phyloP scores from a whole-genome alignment of 2,797 vertebrate species.

The Muscicapa striata region DNA sequence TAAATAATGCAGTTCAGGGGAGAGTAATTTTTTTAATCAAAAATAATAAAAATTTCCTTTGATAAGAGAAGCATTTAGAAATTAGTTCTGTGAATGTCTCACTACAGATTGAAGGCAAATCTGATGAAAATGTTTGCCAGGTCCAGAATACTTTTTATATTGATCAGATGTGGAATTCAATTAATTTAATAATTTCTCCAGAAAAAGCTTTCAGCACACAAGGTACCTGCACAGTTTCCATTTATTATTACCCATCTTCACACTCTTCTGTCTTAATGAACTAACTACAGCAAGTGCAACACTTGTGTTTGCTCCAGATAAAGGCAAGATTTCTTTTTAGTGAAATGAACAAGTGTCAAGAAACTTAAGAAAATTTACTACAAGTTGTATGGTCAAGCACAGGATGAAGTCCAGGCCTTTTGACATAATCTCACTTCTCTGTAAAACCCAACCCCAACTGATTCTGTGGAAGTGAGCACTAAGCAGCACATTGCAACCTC shows the following conservation, averaged over 20 bases:
- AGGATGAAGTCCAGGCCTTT: not conserved
- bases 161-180: not conserved
- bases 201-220: not conserved
- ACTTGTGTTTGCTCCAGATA: not conserved
- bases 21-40: conserved; percentile 5
- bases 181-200: not conserved
- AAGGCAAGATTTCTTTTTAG: not conserved
- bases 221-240: not conserved
- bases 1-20: not conserved
- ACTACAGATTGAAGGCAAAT: not conserved
- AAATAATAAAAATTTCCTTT: conserved; percentile 26
- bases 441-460: not conserved
- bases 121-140: not conserved
- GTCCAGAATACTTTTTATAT: not conserved
- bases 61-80: not conserved
- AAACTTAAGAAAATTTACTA: not conserved
- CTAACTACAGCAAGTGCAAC: not conserved
- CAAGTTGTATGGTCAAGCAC: not conserved
- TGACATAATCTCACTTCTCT: not conserved
- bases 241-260: not conserved
- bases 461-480: not conserved
- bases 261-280: not conserved
- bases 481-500: not conserved
- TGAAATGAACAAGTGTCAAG: not conserved
- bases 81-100: conserved; percentile 6